Evolutionary conservation across 2,797 vertebrate genomes (phyloP).

Genomic region (Cheirogaleus major): DNA sequence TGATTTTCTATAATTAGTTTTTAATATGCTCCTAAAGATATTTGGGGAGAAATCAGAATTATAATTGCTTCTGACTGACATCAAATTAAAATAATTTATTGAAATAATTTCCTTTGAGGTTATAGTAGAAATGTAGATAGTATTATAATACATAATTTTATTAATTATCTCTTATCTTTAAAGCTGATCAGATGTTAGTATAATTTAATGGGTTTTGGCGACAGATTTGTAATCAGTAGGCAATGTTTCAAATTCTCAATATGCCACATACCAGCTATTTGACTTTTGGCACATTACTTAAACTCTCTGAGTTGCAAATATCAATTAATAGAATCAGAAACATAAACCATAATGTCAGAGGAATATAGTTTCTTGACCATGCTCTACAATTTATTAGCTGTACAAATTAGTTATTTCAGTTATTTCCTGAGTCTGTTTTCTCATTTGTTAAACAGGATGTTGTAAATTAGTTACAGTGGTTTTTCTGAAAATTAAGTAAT

Average conservation of each 20-base stretch:
- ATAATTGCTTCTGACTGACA: conserved; percentile 51
- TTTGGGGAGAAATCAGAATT: conserved; percentile 54
- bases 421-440: background rate
- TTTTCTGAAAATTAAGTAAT: background rate
- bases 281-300: background rate
- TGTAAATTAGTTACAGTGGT: background rate
- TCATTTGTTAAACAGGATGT: background rate
- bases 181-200: conserved; percentile 9
- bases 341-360: background rate
- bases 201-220: conserved; percentile 21
- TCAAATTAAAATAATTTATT: conserved; percentile 64
- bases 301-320: background rate
- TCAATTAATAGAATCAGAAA: background rate
- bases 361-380: background rate
- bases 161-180: conserved; percentile 50
- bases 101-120: conserved; percentile 57
- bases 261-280: background rate
- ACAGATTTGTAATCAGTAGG: background rate
- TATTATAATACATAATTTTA: background rate
- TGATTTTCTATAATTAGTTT: conserved; percentile 49
- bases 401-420: background rate
- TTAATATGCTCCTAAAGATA: conserved; percentile 65
- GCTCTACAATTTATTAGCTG: background rate
- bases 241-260: background rate
- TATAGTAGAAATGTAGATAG: conserved; percentile 7